Evolutionary conservation across 2,113 vertebrate genomes (phyloP).

Genomic region (Fulica atra): DNA sequence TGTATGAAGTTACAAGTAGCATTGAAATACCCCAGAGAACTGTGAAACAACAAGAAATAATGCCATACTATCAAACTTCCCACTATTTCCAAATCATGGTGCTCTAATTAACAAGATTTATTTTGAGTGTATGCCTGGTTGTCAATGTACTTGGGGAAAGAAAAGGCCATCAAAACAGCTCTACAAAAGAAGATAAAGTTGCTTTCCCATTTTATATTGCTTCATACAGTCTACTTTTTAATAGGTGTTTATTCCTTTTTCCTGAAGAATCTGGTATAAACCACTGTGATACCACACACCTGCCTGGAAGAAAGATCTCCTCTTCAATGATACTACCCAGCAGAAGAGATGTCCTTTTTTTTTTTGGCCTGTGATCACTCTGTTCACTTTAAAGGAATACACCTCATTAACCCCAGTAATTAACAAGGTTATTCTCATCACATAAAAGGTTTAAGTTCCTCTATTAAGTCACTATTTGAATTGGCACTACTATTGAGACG

Average conservation of each 20-base stretch:
- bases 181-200: neutral
- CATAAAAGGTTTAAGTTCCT: conserved; percentile 38
- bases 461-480: conserved; percentile 49
- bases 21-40: neutral
- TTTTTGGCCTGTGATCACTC: neutral
- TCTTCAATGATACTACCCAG: neutral
- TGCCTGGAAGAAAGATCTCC: neutral
- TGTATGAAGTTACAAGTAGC: neutral
- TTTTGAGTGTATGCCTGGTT: neutral
- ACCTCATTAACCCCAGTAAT: conserved; percentile 51
- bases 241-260: neutral
- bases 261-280: neutral
- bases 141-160: neutral
- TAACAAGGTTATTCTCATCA: conserved; percentile 57
- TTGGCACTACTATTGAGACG: neutral
- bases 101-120: neutral
- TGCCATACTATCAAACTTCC: neutral
- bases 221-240: neutral
- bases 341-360: neutral
- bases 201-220: neutral
- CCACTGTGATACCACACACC: neutral
- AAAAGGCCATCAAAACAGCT: neutral
- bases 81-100: neutral
- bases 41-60: neutral
- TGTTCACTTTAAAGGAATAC: neutral